These are phyloP conservation scores for Perizoma flavofasciatum DNA, from an alignment of 2,888 invertebrate genomes.

Conservation along the genomic window DNA sequence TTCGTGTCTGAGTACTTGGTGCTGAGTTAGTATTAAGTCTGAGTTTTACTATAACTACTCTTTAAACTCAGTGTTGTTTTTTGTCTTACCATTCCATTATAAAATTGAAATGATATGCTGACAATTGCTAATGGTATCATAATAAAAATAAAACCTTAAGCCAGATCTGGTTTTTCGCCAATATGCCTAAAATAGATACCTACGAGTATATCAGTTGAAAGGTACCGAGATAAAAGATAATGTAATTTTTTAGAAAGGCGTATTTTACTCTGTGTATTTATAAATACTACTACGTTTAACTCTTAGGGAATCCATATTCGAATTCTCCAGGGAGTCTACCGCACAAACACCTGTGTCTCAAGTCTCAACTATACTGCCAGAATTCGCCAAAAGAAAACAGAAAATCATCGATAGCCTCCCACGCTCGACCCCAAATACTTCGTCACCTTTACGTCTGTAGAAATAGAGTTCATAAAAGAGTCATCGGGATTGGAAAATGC, in stretches of 20 bases:
- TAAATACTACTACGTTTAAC: too few relatives aligned
- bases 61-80: background rate
- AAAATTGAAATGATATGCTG: background rate
- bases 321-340: slow-evolving; percentile 25
- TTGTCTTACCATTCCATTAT: background rate
- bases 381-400: slow-evolving; percentile 45
- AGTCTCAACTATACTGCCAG: slow-evolving; percentile 29
- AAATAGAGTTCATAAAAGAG: slow-evolving; percentile 56
- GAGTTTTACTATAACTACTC: background rate
- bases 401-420: slow-evolving; percentile 42
- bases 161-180: too few relatives aligned
- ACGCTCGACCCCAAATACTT: slow-evolving; percentile 23
- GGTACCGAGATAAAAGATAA: too few relatives aligned
- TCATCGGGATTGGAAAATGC: slow-evolving; percentile 50
- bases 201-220: too few relatives aligned
- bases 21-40: slow-evolving; percentile 9
- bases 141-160: too few relatives aligned
- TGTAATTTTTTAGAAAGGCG: too few relatives aligned
- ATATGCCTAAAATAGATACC: too few relatives aligned
- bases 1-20: slow-evolving; percentile 20
- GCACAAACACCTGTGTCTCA: slow-evolving; percentile 44
- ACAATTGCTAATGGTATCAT: background rate
- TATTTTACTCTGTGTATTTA: too few relatives aligned
- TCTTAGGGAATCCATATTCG: background rate
- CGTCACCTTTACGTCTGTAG: slow-evolving; percentile 51